Evolutionary conservation across 2,113 vertebrate species (phyloP), one percentile per base, ranked within the genome.

Genomic region (Phaethon lepturus): DNA sequence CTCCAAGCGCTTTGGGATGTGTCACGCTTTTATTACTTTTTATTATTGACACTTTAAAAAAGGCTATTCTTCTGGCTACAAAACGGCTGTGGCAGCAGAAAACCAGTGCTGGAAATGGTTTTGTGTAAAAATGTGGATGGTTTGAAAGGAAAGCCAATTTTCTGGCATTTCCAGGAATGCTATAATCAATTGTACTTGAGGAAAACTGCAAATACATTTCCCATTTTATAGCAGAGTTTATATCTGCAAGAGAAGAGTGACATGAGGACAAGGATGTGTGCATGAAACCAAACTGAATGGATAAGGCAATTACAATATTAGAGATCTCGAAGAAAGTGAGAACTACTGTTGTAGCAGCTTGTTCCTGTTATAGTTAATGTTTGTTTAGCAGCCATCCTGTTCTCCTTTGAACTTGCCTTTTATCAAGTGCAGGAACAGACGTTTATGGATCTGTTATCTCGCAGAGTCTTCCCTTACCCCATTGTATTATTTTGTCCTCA

Each of bases 11-110:
- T 76, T 47, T 62, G 22, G 59, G 50, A 67, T 33, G 28, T 86
- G 50, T 55, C 75, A 45, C 1, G 11, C 75, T 88, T 86, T 84
- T 91, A 71, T 93, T 94, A 28, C 88, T 80, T 84, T 85, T 83
- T 88, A 63, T 91, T 88, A 88, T 33, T 86, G 88, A 73, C 52
- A 20, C 75, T 82, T 89, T 11, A 72, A 58, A 85, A 79, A 81
- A 87, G 44, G 26, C 67, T 31, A 13, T 93, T 92, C 40, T 94
- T 86, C 79, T 90, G 94, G 83, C 92, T 44, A 19, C 64, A 33
- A 86, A 95, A 91, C 20, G 50, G 88, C 90, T 93, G 81, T 59
- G 72, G 52, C 90, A 91, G 95, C 92, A 91, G 82, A 89, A 80
- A 93, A 93, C 8, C 31, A 5, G 75, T 16, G 26, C 79, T 78